phyloP scores from a whole-genome alignment of 2,888 invertebrate species.

The Galeruca laticollis region DNA sequence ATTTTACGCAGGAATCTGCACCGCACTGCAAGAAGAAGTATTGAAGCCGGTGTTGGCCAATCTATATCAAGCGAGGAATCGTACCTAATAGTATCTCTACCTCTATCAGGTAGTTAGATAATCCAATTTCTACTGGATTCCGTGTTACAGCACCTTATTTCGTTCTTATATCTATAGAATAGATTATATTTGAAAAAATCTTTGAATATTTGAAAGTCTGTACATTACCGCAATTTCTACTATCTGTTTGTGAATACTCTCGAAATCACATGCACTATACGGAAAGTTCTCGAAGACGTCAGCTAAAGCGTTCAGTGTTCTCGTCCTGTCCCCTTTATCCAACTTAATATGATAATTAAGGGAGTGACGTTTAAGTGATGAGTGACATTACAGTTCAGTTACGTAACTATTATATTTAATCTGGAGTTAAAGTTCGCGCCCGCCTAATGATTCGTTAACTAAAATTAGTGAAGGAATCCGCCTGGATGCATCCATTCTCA shows the following conservation, averaged over 20 bases:
- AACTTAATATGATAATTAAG: slow-evolving; percentile 66
- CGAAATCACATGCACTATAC: neutral
- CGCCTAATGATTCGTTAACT: slow-evolving; percentile 66
- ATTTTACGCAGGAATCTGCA: no score
- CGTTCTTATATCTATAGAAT: no score
- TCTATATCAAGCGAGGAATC: no score
- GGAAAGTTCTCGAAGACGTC: slow-evolving; percentile 25
- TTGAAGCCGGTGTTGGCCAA: no score
- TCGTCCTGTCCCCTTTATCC: slow-evolving; percentile 43
- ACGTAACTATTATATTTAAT: slow-evolving; percentile 67
- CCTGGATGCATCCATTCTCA: slow-evolving; percentile 58
- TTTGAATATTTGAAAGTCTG: no score
- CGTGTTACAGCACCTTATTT: no score
- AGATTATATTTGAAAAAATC: no score
- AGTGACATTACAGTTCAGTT: slow-evolving; percentile 66
- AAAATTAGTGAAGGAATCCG: slow-evolving; percentile 57
- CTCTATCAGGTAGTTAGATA: no score
- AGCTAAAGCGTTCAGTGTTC: slow-evolving; percentile 20
- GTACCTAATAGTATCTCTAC: no score
- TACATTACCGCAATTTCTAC: no score
- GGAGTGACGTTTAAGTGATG: slow-evolving; percentile 67
- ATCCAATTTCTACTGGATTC: no score
- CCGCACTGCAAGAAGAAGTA: no score
- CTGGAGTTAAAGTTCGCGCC: slow-evolving; percentile 65
- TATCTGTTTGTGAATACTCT: neutral